Evolutionary conservation across 1,140 invertebrate genomes (phyloP).

Genomic region (Hylaeus anthracinus): DNA sequence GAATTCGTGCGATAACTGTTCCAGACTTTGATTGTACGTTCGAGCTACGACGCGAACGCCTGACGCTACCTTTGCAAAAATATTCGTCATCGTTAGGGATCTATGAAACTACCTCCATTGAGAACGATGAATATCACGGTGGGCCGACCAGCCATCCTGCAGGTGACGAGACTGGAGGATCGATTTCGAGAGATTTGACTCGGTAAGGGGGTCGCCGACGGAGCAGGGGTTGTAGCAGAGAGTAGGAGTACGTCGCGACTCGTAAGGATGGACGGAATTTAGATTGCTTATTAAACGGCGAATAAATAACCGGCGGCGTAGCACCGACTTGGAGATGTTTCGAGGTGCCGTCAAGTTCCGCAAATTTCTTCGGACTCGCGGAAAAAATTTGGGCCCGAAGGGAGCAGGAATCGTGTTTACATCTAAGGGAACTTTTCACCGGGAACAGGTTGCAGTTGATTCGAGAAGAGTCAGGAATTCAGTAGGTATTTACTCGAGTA

Average conservation of each 20-base stretch:
- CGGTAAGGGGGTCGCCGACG: constrained; percentile 49
- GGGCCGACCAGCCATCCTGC: constrained; percentile 19
- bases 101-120: too few species aligned
- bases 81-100: too few species aligned
- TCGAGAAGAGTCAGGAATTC: neutral
- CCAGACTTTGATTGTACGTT: too few species aligned
- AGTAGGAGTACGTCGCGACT: constrained; percentile 30
- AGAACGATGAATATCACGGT: too few species aligned
- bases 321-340: constrained; percentile 23
- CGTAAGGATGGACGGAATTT: constrained; percentile 77
- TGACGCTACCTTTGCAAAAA: too few species aligned
- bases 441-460: neutral
- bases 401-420: neutral
- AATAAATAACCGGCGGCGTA: constrained; percentile 73
- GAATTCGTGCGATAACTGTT: constrained; percentile 48
- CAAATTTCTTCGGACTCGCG: constrained; percentile 24
- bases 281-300: constrained; percentile 79
- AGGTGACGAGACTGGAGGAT: constrained; percentile 56
- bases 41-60: too few species aligned
- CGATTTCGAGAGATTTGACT: constrained; percentile 74
- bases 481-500: neutral
- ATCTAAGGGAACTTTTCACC: neutral
- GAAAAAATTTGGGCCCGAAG: neutral
- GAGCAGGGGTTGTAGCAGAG: neutral
- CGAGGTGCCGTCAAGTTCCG: constrained; percentile 3